Evolutionary conservation across 1,140 invertebrate species (phyloP), one percentile per base, ranked within the genome.

Genomic region (Tribolium madens): DNA sequence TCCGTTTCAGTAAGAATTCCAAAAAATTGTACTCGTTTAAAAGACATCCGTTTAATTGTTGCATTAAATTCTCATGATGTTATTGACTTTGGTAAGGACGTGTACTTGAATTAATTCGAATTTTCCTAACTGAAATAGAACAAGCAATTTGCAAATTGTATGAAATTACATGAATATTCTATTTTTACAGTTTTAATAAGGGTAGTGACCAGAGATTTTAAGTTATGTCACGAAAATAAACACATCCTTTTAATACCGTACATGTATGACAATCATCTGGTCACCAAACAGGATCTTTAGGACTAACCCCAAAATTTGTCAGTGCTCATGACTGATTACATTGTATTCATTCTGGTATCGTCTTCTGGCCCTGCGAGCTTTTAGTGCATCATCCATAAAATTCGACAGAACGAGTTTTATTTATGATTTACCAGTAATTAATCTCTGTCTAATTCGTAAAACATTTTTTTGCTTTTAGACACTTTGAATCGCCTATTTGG

Each of bases 121-220:
- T 64, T 64, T 64, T 14, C 57, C 12, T 64, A 64, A 64, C 57
- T 64, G 57, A 26, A 64, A 31, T 26, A 64, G 31, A 64, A 64
- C 57, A 64, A 64, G 57, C 26, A 64, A 14, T 64, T 64, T 64
- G 26, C 26, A 64, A 64, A 64, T 64, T 64, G 26, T 33, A 64
- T 10, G 14, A 64, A 31, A 64, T 64, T 64, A 64, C 57, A 33
- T 64, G 57, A 64, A 64, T 64, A 64, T 64, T 64, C 57, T 26
- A 64, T 64, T 64, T 64, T 64, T 64, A 64, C 57, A 64, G 57
- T 64, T 64, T 64, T 64, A 64, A 64, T 64, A 64, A 64, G 57
- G 36, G 26, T 64, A 64, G 33, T 26, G 31, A 64, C 57, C 57
- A 36, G 26, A 64, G 57, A 64, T 64, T 64, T 64, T 64, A 33